Evolutionary conservation across 1,140 invertebrate genomes (phyloP).

Genomic region (Atta colombica): DNA sequence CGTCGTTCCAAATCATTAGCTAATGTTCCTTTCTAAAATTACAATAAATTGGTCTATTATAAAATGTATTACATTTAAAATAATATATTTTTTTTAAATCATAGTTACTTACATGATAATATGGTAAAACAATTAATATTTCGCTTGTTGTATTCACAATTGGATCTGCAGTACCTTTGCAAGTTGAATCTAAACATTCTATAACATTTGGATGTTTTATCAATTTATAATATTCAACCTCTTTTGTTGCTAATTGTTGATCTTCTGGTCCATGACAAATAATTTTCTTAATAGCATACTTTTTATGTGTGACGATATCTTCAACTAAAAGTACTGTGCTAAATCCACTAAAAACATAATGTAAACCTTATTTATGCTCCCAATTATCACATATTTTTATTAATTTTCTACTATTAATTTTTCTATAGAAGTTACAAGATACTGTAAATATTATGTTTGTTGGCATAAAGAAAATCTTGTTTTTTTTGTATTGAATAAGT

Average conservation of each 20-base stretch:
- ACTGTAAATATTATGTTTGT: not conserved
- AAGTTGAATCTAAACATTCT: slow-evolving; percentile 90
- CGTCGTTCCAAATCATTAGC: slow-evolving; percentile 90
- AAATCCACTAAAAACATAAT: slow-evolving; percentile 91
- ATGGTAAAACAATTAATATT: slow-evolving; percentile 93
- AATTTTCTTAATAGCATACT: slow-evolving; percentile 94
- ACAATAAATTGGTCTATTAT: not conserved
- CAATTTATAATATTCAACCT: slow-evolving; percentile 92
- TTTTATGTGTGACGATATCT: slow-evolving; percentile 90
- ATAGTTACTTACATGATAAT: slow-evolving; percentile 89
- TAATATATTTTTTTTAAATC: not conserved
- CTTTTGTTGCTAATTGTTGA: slow-evolving; percentile 90
- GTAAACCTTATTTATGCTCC: slow-evolving; percentile 43
- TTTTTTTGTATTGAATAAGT: not conserved
- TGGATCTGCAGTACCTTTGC: slow-evolving; percentile 89
- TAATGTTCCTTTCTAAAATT: slow-evolving; percentile 90
- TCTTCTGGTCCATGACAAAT: slow-evolving; percentile 93
- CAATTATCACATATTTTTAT: not conserved
- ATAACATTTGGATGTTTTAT: slow-evolving; percentile 93
- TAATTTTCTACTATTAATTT: not conserved
- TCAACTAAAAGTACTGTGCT: slow-evolving; percentile 94
- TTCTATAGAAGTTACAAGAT: not conserved
- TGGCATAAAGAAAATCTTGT: not conserved
- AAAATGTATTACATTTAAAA: not conserved
- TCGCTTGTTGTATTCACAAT: slow-evolving; percentile 91